These are phyloP conservation scores for Asobara japonica DNA, from an alignment of 1,140 invertebrate species.

Conservation along the genomic window DNA sequence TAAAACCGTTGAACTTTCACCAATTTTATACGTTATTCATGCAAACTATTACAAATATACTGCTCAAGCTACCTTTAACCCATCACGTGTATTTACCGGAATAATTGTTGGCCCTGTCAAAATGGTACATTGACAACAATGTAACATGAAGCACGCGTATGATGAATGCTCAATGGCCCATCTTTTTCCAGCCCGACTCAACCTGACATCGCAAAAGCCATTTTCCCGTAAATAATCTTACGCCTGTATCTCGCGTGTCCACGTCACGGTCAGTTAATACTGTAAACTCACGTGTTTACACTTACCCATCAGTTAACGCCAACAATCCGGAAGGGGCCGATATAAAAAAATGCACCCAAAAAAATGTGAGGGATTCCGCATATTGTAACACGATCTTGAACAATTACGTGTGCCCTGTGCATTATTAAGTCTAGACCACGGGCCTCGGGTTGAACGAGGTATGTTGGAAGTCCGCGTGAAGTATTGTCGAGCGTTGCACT, in stretches of 20 bases:
- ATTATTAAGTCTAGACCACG: neutral
- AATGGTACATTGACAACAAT: too few relatives aligned
- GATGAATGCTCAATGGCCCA: neutral
- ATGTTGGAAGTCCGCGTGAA: neutral
- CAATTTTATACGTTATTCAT: too few relatives aligned
- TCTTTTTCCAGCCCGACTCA: too few relatives aligned
- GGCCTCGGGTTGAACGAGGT: neutral
- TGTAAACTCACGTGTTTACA: conserved; percentile 1
- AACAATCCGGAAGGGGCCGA: neutral
- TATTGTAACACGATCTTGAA: conserved; percentile 5
- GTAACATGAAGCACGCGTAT: too few relatives aligned
- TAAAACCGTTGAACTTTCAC: too few relatives aligned
- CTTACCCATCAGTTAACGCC: neutral
- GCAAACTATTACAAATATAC: too few relatives aligned
- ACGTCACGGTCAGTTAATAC: conserved; percentile 9
- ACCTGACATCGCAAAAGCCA: too few relatives aligned
- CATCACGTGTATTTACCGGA: too few relatives aligned
- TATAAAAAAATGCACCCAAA: neutral
- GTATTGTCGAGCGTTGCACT: neutral
- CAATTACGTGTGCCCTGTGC: neutral
- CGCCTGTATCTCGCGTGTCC: conserved; percentile 24
- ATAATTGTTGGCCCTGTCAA: too few relatives aligned
- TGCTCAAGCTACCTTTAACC: too few relatives aligned
- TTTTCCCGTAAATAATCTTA: conserved; percentile 14
- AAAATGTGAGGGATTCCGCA: neutral